Base-by-base conservation (phyloP, 2,797 vertebrate species). In the Glyptemys insculpta region DNA sequence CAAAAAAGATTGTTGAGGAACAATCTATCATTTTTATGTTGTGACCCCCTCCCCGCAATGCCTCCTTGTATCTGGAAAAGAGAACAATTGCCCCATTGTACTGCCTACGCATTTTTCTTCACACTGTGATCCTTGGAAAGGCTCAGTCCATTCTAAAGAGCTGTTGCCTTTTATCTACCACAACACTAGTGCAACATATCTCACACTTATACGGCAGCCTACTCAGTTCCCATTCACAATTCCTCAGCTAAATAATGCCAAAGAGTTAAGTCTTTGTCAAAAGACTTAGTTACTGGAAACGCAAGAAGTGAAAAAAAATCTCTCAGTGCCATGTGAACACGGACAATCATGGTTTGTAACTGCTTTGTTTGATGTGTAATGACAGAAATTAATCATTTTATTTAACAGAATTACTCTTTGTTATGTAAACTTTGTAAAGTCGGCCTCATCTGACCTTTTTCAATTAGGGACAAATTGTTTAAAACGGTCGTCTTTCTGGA, bases 381-480 rank as follows among this genome's bases (percentile, higher is more conserved):
- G 98, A 97, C 78, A 88, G 98, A 98, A 98, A 99, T 98, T 97
- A 98, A 98, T 99, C 98, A 98, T 98, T 98, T 98, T 97, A 94
- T 97, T 97, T 97, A 96, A 97, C 96, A 98, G 98, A 98, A 98
- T 97, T 97, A 97, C 94, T 98, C 98, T 98, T 99, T 99, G 98
- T 99, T 98, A 98, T 97, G 98, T 98, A 98, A 98, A 98, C 98
- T 99, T 99, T 98, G 98, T 98, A 98, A 98, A 97, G 98, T 97
- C 98, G 94, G 95, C 97, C 98, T 97, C 97, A 96, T 97, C 89
- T 98, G 98, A 98, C 98, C 98, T 98, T 97, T 98, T 97, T 97
- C 97, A 95, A 96, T 97, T 89, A 97, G 94, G 97, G 97, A 97
- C 98, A 98, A 96, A 97, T 98, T 98, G 98, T 98, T 97, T 97